A percentile compares a stretch with the other conserved stretches of the same genome.
These are phyloP conservation scores for Arremon aurantiirostris DNA, from an alignment of 2,797 vertebrate species.

Conservation along the genomic window DNA sequence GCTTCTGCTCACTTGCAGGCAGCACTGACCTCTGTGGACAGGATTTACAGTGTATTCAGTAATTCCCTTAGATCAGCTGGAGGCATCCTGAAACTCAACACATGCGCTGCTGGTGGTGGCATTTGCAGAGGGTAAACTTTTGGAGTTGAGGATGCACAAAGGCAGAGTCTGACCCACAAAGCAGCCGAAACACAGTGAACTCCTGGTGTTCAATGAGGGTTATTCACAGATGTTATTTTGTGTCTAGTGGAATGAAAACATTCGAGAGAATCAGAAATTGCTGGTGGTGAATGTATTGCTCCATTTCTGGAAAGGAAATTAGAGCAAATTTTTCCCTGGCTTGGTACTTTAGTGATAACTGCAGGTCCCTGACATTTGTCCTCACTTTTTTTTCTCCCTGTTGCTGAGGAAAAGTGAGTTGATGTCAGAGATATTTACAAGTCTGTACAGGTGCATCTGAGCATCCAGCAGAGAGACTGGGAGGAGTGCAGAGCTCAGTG, in stretches of 20 bases:
- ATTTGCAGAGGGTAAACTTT: neutral
- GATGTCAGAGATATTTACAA: constrained; percentile 18
- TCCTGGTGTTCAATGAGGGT: neutral
- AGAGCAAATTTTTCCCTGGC: neutral
- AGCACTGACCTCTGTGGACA: neutral
- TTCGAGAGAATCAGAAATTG: neutral
- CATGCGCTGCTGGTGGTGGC: neutral
- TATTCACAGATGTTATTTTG: neutral
- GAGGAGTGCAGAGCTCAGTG: neutral
- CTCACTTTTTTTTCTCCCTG: neutral
- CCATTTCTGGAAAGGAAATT: neutral
- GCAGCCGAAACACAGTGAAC: neutral
- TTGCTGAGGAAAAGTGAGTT: neutral
- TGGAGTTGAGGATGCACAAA: neutral
- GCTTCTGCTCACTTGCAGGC: neutral
- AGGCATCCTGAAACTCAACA: neutral
- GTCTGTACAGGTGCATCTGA: neutral
- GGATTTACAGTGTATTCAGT: neutral
- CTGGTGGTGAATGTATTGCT: neutral
- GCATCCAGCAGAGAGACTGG: neutral
- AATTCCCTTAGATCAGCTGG: neutral
- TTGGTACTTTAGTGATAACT: neutral
- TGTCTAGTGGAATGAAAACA: neutral
- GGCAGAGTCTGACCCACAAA: neutral
- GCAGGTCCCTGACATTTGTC: neutral